These are phyloP conservation scores for Cirrhinus mrigala DNA, from an alignment of 2,797 vertebrate species.

Conservation along the genomic window DNA sequence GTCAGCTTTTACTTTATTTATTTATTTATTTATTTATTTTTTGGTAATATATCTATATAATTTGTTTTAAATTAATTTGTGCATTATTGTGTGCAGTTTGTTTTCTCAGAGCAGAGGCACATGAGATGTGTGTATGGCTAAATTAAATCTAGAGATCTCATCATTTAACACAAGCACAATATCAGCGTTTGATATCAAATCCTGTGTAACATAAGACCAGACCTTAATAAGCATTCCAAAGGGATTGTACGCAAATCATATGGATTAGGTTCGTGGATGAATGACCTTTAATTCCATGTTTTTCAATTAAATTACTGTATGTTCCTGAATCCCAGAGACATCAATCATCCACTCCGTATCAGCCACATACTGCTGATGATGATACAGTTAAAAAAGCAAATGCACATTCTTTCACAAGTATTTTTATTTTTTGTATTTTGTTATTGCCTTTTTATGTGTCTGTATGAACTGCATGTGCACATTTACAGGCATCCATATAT, in stretches of 20 bases:
- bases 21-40: not conserved
- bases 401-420: not conserved
- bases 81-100: not conserved
- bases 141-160: constrained; percentile 35
- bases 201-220: constrained; percentile 37
- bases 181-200: constrained; percentile 36
- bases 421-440: constrained; percentile 10
- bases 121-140: not conserved
- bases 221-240: constrained; percentile 64
- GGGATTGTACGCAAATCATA: constrained; percentile 60
- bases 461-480: not conserved
- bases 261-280: constrained; percentile 64
- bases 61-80: not conserved
- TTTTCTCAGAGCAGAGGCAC: not conserved
- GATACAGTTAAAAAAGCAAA: constrained; percentile 39
- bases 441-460: not conserved
- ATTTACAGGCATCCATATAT: constrained; percentile 12
- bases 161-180: constrained; percentile 39
- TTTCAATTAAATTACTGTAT: constrained; percentile 65
- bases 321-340: constrained; percentile 58
- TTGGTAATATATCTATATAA: not conserved
- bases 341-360: constrained; percentile 58
- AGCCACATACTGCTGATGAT: constrained; percentile 5
- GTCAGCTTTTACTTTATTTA: not conserved
- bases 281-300: constrained; percentile 64